Evolutionary conservation across 2,113 vertebrate genomes (phyloP).

Genomic region (Pachyramphus minor): DNA sequence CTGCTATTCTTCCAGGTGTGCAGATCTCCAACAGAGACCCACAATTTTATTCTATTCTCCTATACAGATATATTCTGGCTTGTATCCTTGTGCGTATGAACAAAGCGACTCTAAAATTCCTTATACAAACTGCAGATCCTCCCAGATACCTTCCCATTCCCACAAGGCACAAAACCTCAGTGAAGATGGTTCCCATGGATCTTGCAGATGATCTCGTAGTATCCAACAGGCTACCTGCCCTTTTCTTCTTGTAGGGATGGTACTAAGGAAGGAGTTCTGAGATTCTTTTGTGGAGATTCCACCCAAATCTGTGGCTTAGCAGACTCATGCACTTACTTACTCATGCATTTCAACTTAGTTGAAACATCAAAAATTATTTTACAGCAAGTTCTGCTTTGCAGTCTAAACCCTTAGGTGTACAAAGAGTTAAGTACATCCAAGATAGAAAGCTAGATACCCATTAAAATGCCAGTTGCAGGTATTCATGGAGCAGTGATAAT

Average conservation of each 20-base stretch:
- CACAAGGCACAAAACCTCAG: neutral
- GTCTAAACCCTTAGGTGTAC: neutral
- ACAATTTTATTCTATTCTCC: neutral
- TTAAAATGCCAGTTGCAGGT: neutral
- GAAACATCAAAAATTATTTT: neutral
- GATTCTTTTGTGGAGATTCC: neutral
- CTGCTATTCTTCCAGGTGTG: neutral
- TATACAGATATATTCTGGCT: neutral
- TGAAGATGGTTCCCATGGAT: neutral
- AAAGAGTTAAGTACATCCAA: neutral
- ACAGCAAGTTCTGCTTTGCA: neutral
- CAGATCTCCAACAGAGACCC: neutral
- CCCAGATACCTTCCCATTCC: neutral
- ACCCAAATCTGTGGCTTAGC: neutral
- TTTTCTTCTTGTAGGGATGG: neutral
- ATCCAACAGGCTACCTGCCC: neutral
- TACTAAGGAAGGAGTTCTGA: neutral
- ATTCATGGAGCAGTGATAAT: accelerated
- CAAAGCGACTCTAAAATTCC: neutral
- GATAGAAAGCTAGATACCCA: neutral
- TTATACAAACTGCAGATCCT: neutral
- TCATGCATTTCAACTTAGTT: neutral
- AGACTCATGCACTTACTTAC: neutral
- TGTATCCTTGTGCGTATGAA: neutral
- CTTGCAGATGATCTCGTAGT: neutral